Evolutionary conservation across 2,797 vertebrate species (phyloP).

Genomic region (Dendrocincla tyrannina): DNA sequence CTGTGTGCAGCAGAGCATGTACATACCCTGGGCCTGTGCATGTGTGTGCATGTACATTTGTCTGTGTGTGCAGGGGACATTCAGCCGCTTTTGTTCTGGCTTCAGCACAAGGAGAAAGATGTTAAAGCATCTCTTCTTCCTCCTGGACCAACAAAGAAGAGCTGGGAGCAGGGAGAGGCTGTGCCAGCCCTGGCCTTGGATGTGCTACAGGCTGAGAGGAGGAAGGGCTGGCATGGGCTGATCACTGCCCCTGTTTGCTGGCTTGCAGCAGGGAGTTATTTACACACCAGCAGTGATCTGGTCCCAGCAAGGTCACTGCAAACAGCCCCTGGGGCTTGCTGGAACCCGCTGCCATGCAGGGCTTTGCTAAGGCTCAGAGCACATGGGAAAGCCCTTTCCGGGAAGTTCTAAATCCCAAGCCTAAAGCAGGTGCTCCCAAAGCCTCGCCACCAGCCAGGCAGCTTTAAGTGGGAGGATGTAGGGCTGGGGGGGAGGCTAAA

Average conservation of each 20-base stretch:
- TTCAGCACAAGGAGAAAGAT: background rate
- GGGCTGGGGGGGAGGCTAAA: accelerated
- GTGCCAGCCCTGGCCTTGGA: background rate
- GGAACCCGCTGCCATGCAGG: background rate
- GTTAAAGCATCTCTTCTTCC: background rate
- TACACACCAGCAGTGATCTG: background rate
- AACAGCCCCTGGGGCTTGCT: background rate
- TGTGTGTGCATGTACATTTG: background rate
- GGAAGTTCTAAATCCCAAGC: background rate
- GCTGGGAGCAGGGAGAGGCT: background rate
- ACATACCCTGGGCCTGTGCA: background rate
- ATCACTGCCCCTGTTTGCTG: background rate
- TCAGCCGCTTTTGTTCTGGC: background rate
- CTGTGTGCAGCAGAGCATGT: background rate
- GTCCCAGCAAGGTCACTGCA: slow-evolving; percentile 34
- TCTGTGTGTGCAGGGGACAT: background rate
- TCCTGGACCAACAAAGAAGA: background rate
- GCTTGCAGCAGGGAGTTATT: slow-evolving; percentile 17
- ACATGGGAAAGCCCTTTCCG: background rate
- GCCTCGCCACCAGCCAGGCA: background rate
- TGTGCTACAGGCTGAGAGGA: background rate
- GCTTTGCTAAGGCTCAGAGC: background rate
- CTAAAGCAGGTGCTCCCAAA: background rate
- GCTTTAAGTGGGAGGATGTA: background rate
- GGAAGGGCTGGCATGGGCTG: background rate